Percentiles rank a stretch among this genome's conserved stretches.
These are phyloP conservation scores for Campaea margaritaria DNA, from an alignment of 2,888 invertebrate species.

Conservation along the genomic window DNA sequence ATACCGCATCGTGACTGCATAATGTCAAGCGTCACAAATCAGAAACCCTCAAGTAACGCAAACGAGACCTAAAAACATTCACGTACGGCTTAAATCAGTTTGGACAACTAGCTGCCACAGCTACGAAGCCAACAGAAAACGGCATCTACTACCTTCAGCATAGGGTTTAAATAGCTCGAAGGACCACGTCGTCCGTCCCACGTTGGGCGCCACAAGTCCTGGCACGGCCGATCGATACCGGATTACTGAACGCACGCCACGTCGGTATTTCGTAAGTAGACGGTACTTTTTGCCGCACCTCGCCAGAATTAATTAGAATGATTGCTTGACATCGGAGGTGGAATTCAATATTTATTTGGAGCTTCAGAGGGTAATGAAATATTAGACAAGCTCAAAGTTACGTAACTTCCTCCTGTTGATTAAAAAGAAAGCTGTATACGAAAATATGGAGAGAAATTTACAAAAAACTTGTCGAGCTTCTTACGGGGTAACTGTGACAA, in stretches of 20 bases:
- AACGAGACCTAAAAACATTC: neutral
- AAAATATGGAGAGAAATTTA: no score
- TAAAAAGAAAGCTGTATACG: neutral
- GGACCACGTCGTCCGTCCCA: slow-evolving; percentile 27
- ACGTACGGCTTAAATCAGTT: neutral
- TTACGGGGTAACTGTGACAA: no score
- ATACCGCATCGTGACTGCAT: no score
- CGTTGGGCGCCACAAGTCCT: slow-evolving; percentile 47
- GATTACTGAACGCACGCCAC: slow-evolving; percentile 33
- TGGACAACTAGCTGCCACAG: neutral
- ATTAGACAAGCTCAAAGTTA: neutral
- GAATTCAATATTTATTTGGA: neutral
- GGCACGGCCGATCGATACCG: slow-evolving; percentile 33
- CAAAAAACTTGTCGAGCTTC: no score
- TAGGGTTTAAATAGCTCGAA: slow-evolving; percentile 5
- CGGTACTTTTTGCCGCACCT: slow-evolving; percentile 31
- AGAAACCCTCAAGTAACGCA: neutral
- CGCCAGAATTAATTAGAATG: slow-evolving; percentile 19
- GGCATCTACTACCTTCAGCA: neutral
- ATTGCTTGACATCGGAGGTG: slow-evolving; percentile 3
- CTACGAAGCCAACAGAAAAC: neutral
- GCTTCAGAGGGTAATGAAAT: neutral
- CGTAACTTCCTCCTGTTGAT: neutral
- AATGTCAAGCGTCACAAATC: no score
- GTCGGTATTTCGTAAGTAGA: slow-evolving; percentile 18